Evolutionary conservation across 2,113 vertebrate species (phyloP).

Genomic region (Beaufortia kweichowensis): DNA sequence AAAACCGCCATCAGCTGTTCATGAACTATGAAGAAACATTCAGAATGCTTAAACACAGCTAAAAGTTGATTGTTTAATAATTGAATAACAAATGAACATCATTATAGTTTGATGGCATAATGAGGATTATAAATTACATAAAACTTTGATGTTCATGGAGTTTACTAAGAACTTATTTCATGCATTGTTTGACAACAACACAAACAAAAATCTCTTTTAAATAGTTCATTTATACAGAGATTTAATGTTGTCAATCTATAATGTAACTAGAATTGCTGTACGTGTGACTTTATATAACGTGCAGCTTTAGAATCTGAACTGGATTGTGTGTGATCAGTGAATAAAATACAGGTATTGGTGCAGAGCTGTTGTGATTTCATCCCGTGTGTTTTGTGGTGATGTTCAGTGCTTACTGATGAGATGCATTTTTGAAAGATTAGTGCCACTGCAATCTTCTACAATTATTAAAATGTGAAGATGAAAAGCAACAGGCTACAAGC

Average conservation of each 20-base stretch:
- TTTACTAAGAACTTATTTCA: too few species aligned
- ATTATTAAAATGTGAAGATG: slow-evolving; percentile 12
- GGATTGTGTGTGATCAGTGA: too few species aligned
- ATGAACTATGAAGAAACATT: slow-evolving; percentile 2
- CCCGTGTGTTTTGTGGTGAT: neutral
- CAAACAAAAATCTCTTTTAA: too few species aligned
- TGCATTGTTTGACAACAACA: too few species aligned
- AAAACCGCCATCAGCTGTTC: slow-evolving; percentile 15
- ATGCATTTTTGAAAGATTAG: neutral
- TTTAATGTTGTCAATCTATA: too few species aligned
- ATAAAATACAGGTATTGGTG: too few species aligned
- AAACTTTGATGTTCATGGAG: neutral
- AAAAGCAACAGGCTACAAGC: slow-evolving; percentile 7
- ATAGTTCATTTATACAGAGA: too few species aligned
- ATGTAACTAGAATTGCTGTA: too few species aligned
- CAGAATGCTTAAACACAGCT: neutral
- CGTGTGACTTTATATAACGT: too few species aligned
- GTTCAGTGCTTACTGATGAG: slow-evolving; percentile 2
- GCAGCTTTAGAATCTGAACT: too few species aligned
- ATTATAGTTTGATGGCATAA: slow-evolving; percentile 20
- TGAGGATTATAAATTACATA: neutral
- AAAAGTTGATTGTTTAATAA: neutral
- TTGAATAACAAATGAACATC: neutral
- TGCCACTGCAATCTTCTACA: slow-evolving; percentile 9
- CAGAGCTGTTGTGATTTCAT: too few species aligned